Evolutionary conservation across 2,797 vertebrate species (phyloP), one percentile per base, ranked within the genome.

Genomic region (Megalops cyprinoides): DNA sequence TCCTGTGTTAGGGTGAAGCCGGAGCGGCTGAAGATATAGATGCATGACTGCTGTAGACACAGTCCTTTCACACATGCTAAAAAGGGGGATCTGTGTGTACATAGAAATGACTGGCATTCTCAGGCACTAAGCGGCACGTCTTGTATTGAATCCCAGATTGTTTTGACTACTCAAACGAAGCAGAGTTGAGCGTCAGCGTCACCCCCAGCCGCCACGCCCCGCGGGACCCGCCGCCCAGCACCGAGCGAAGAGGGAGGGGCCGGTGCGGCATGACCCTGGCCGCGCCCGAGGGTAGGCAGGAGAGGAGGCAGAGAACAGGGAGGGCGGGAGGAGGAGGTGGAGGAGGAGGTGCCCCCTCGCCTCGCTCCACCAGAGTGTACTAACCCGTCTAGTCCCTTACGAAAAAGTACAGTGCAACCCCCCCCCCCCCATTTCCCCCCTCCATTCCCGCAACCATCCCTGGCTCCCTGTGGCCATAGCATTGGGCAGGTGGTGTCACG

Each of bases 91-190:
- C 53, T 58, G 44, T 73, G 12, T 62, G 49, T 48, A 20, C 65
- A 5, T 58, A 20, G 4, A 6, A 69, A 9, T 23, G 8, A 39
- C 37, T 23, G 65, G 6, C 37, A 7, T 2, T 37, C 20, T n/a
- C 37, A 62, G 82, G 79, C 87, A 92, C 91, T 94, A 94, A 95
- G 90, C 90, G 88, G 93, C 95, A 91, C 95, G 91, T 98, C 87
- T 94, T 97, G 93, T 97, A 97, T 99, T 97, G 97, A 97, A 97
- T 98, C 97, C 96, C 98, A 99, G 98, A 99, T 98, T 96, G 97
- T 98, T 97, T 99, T 98, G 98, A 99, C 97, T 94, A 96, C 97
- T 97, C 97, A 94, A 96, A 91, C 89, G 97, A 96, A 89, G 96
- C 95, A 93, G 97, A 98, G 92, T 95, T 96, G 94, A 97, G 95